phyloP scores from a whole-genome alignment of 2,797 vertebrate species.

The Glossophaga mutica region DNA sequence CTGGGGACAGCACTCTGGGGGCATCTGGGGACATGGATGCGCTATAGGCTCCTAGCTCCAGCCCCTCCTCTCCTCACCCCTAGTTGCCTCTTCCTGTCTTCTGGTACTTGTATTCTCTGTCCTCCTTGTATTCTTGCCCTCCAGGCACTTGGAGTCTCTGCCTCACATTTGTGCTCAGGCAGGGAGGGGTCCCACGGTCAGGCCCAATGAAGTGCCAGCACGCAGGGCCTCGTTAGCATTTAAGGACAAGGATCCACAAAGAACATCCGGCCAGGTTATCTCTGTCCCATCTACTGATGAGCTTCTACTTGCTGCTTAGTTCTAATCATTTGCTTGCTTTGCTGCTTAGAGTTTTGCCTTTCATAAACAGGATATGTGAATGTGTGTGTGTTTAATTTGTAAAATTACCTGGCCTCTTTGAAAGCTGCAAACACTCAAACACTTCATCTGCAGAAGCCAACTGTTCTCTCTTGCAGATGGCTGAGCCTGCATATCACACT shows the following conservation, averaged over 20 bases:
- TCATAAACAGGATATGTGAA: neutral
- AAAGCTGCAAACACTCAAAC: constrained; percentile 36
- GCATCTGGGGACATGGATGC: neutral
- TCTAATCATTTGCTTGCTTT: neutral
- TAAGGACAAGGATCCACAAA: neutral
- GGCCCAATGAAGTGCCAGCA: neutral
- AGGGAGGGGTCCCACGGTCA: neutral
- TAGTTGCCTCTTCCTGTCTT: neutral
- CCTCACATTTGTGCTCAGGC: neutral
- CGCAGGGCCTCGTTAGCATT: neutral
- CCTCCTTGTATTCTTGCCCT: neutral
- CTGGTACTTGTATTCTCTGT: neutral
- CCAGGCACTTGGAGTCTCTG: neutral
- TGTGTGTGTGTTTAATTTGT: constrained; percentile 5
- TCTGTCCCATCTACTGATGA: neutral
- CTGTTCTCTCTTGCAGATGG: constrained; percentile 61
- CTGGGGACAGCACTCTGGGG: neutral
- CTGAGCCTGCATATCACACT: constrained; percentile 37
- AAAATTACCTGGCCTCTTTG: constrained; percentile 60
- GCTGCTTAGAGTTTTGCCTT: constrained; percentile 20
- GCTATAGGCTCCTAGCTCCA: neutral
- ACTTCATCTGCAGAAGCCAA: constrained; percentile 52
- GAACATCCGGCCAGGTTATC: neutral
- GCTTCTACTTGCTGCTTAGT: neutral
- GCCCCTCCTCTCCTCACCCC: neutral